Evolutionary conservation across 2,888 invertebrate genomes (phyloP).

Genomic region (Syrphus vitripennis): DNA sequence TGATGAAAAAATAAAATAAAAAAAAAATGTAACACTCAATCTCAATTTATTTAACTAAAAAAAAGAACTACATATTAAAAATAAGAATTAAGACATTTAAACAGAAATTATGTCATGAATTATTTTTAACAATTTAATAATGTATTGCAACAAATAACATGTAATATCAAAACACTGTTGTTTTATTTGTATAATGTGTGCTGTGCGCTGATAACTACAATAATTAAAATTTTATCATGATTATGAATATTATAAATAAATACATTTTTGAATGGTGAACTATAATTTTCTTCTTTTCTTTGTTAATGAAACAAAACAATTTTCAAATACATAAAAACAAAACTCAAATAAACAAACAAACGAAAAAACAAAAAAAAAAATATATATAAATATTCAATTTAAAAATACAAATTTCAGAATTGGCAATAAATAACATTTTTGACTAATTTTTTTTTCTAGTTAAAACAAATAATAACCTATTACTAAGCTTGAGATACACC

Average conservation of each 20-base stretch:
- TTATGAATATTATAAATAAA: background rate
- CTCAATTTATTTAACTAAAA: constrained; percentile 52
- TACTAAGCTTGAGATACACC: background rate
- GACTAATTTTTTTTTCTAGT: background rate
- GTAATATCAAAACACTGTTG: background rate
- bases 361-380: constrained; percentile 17
- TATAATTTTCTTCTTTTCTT: background rate
- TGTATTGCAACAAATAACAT: background rate
- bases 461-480: background rate
- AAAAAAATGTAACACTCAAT: constrained; percentile 35
- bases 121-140: background rate
- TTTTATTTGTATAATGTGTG: background rate
- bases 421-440: constrained; percentile 55
- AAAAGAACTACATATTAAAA: constrained; percentile 18
- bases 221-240: background rate
- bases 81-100: constrained; percentile 15
- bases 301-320: constrained; percentile 13
- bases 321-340: constrained; percentile 21
- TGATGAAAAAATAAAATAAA: background rate
- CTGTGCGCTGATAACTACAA: background rate
- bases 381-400: constrained; percentile 25
- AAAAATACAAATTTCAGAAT: constrained; percentile 11
- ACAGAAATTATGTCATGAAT: background rate
- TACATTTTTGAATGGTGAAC: background rate
- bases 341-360: constrained; percentile 15